Percentiles rank a stretch among this genome's conserved stretches.
Conservation (phyloP, 2,113 vertebrate species). For the Brachypteracias leptosomus region DNA sequence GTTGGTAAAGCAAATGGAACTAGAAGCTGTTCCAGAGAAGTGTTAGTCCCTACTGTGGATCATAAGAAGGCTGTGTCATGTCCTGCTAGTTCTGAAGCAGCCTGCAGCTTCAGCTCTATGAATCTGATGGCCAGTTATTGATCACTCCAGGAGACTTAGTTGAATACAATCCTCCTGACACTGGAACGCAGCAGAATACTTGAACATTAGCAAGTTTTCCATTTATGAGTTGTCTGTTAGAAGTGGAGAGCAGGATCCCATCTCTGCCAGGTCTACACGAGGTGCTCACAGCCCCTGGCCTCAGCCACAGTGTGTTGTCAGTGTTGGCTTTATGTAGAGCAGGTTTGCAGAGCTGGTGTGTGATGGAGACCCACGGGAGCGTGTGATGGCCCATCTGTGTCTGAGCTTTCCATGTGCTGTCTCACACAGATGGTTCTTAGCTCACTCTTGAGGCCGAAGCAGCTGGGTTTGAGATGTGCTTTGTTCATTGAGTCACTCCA, state of each 20-base stretch:
- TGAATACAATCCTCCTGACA: background rate
- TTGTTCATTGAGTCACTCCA: background rate
- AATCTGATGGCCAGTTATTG: background rate
- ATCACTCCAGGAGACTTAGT: background rate
- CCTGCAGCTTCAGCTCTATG: background rate
- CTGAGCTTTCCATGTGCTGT: background rate
- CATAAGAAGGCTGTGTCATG: background rate
- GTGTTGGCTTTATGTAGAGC: conserved; percentile 34
- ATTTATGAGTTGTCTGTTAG: conserved; percentile 23
- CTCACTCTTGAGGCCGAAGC: background rate
- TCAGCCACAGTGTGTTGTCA: background rate
- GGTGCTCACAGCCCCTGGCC: background rate
- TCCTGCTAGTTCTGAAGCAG: background rate
- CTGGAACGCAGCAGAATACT: background rate
- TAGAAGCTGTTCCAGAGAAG: background rate
- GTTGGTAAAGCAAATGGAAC: background rate
- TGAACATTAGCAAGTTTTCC: background rate
- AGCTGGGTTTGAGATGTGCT: background rate
- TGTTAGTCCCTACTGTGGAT: background rate
- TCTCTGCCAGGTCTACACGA: conserved; percentile 8
- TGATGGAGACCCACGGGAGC: background rate
- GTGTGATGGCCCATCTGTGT: conserved; percentile 26
- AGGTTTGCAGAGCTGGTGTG: conserved; percentile 23
- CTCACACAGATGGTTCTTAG: background rate
- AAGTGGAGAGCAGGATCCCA: background rate